phyloP scores from a whole-genome alignment of 2,888 invertebrate species.

The Unio pictorum region DNA sequence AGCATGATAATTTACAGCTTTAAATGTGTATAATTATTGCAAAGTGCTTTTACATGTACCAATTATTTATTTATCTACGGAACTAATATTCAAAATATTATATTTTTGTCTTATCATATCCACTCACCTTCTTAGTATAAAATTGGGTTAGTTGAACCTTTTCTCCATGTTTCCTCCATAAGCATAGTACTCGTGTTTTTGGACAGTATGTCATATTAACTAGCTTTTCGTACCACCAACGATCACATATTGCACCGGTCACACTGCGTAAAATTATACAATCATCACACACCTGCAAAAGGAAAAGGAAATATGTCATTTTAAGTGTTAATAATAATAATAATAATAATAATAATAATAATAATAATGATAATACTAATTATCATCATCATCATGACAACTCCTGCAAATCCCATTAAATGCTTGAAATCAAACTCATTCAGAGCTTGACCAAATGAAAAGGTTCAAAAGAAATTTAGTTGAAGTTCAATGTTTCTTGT shows the following conservation, averaged over 20 bases:
- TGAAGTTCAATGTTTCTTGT: too few species aligned
- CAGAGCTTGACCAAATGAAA: too few species aligned
- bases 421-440: too few species aligned
- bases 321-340: neutral
- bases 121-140: slow-evolving; percentile 94
- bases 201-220: slow-evolving; percentile 99
- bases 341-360: neutral
- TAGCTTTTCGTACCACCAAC: slow-evolving; percentile 98
- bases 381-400: too few species aligned
- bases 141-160: slow-evolving; percentile 85
- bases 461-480: too few species aligned
- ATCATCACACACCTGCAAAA: slow-evolving; percentile 92
- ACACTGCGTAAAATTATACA: slow-evolving; percentile 77
- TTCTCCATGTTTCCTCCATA: slow-evolving; percentile 91
- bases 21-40: too few species aligned
- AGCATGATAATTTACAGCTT: too few species aligned
- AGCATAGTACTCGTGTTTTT: slow-evolving; percentile 95
- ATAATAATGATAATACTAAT: neutral
- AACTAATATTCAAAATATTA: too few species aligned
- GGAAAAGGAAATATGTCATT: slow-evolving; percentile 1
- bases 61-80: too few species aligned
- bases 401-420: too few species aligned
- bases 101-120: too few species aligned
- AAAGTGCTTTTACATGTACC: too few species aligned
- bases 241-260: slow-evolving; percentile 73